Percentiles rank a stretch among this genome's conserved stretches.
Evolutionary conservation across 2,113 vertebrate genomes (phyloP).

Genomic region (Panthera tigris): DNA sequence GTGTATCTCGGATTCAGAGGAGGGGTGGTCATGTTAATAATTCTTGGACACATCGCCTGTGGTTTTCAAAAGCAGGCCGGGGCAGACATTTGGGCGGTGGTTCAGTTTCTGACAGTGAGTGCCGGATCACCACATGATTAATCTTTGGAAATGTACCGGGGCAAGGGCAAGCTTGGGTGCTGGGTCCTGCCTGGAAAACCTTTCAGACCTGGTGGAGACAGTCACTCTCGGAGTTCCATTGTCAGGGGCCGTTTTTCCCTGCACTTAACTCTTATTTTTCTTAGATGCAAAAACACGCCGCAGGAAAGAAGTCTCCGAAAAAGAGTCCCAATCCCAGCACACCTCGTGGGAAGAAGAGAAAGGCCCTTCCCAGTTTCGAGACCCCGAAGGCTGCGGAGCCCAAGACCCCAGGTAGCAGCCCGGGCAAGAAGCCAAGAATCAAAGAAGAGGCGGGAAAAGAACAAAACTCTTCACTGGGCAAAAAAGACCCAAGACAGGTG

Average conservation of each 20-base stretch:
- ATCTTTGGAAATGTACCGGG: neutral
- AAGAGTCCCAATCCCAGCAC: neutral
- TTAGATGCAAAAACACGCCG: conserved; percentile 18
- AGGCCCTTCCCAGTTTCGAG: neutral
- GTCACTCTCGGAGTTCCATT: neutral
- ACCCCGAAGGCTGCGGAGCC: neutral
- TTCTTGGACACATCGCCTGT: neutral
- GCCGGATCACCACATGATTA: neutral
- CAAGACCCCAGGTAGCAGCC: neutral
- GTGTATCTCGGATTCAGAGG: neutral
- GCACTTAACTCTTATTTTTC: neutral
- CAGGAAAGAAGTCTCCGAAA: conserved; percentile 35
- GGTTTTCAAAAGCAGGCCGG: neutral
- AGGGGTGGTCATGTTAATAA: neutral
- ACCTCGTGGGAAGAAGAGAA: conserved; percentile 60
- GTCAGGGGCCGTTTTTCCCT: neutral
- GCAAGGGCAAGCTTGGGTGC: no score
- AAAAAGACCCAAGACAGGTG: conserved; percentile 75
- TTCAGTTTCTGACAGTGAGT: neutral
- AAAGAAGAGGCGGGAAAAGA: conserved; percentile 42
- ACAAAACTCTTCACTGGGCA: conserved; percentile 26
- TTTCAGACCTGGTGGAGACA: neutral
- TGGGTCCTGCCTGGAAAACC: neutral
- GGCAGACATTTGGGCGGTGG: neutral
- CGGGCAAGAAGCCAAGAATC: conserved; percentile 51